phyloP scores from a whole-genome alignment of 2,113 vertebrate genomes.

The Campylomormyrus numenius region DNA sequence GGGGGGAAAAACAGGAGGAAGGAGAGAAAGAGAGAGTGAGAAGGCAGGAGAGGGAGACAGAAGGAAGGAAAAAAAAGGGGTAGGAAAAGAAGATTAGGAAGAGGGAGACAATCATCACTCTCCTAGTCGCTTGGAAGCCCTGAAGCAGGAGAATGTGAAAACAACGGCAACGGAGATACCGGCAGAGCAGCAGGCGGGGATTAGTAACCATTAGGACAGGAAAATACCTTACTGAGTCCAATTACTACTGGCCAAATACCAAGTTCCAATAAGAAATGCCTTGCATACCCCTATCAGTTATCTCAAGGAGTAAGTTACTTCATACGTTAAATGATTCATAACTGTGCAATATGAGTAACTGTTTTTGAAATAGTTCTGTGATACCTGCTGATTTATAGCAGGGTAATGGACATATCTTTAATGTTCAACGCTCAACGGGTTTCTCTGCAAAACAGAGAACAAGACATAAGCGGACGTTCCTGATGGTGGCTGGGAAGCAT shows the following conservation, averaged over 20 bases:
- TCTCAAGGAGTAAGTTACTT: background rate
- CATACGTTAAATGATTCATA: background rate
- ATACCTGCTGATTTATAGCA: background rate
- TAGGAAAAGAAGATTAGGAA: conserved; percentile 37
- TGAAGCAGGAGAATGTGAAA: conserved; percentile 30
- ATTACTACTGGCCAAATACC: background rate
- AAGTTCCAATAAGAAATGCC: background rate
- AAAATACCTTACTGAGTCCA: background rate
- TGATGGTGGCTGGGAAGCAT: background rate
- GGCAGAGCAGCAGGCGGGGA: conserved; percentile 11
- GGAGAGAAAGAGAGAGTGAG: conserved; percentile 17
- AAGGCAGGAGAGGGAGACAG: conserved; percentile 10
- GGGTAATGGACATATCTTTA: background rate
- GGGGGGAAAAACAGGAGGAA: conserved; percentile 21
- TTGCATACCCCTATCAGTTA: background rate
- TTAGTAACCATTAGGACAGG: background rate
- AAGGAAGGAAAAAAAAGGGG: conserved; percentile 26
- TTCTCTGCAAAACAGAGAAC: background rate
- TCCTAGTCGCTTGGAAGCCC: conserved; percentile 47
- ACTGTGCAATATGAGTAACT: background rate
- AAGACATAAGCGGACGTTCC: background rate
- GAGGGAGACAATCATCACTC: conserved; percentile 46
- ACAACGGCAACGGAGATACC: conserved; percentile 16
- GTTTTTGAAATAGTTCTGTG: background rate
- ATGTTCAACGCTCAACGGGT: too few relatives aligned